These are phyloP conservation scores for Ichneumoninae sp. DNA, from an alignment of 2,888 invertebrate genomes.

Conservation along the genomic window DNA sequence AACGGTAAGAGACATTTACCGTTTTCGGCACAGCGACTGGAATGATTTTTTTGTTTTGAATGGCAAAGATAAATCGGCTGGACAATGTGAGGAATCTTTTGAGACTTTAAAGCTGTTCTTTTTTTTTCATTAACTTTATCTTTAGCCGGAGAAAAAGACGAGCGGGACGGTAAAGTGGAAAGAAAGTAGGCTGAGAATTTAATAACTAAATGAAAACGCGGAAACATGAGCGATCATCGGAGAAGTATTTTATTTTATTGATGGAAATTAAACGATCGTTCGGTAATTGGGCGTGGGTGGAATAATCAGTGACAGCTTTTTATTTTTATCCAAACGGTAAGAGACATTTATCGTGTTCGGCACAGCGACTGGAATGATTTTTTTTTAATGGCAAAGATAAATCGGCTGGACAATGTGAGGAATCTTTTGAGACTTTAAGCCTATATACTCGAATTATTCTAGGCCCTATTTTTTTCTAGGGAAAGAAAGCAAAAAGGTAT, in stretches of 20 bases:
- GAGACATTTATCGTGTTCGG: background rate
- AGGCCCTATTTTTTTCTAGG: background rate
- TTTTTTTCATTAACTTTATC: no score
- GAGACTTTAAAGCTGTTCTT: no score
- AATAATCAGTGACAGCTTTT: background rate
- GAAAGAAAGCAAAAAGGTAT: slow-evolving; percentile 26
- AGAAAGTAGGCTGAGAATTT: background rate
- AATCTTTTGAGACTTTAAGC: slow-evolving; percentile 24
- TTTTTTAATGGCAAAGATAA: background rate
- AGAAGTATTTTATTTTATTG: slow-evolving; percentile 9
- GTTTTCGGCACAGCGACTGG: no score
- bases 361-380: background rate
- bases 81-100: slow-evolving; percentile 10
- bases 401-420: slow-evolving; percentile 1
- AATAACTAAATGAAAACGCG: slow-evolving; percentile 24
- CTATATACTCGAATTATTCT: slow-evolving; percentile 40
- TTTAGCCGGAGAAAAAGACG: background rate
- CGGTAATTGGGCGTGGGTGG: slow-evolving; percentile 8
- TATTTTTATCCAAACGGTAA: background rate
- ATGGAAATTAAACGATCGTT: slow-evolving; percentile 6
- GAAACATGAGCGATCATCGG: slow-evolving; percentile 15
- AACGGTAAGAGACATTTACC: background rate
- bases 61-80: background rate
- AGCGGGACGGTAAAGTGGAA: background rate
- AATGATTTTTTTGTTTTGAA: slow-evolving; percentile 8